phyloP scores from a whole-genome alignment of 2,113 vertebrate species.

The Dipodomys stephensi region DNA sequence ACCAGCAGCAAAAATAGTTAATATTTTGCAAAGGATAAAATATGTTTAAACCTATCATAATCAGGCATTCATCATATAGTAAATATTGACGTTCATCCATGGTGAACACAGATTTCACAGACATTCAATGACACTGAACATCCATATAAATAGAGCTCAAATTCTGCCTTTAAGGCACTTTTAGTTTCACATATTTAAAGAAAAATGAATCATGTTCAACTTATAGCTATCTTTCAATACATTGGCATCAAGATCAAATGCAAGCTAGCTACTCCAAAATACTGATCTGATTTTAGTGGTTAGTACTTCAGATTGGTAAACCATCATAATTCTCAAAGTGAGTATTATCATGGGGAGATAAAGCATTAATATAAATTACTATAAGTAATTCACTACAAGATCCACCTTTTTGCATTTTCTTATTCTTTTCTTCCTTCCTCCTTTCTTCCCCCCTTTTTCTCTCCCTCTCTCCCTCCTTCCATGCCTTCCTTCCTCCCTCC shows the following conservation, averaged over 20 bases:
- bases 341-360: neutral
- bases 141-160: neutral
- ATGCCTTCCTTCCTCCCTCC: no score
- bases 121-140: neutral
- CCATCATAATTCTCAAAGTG: neutral
- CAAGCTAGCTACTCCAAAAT: neutral
- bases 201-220: neutral
- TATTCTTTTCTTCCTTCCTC: no score
- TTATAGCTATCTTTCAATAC: neutral
- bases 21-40: conserved; percentile 7
- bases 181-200: conserved; percentile 21
- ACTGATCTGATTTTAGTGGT: neutral
- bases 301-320: conserved; percentile 8
- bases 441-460: no score
- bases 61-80: neutral
- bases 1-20: no score
- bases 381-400: neutral
- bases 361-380: neutral
- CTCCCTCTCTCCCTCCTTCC: no score
- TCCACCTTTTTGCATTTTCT: neutral
- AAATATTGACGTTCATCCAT: neutral
- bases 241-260: neutral
- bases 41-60: conserved; percentile 30
- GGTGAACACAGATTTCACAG: neutral
- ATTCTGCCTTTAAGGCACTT: neutral